Conservation (phyloP, 2,113 vertebrate genomes). For the Chloropsis cyanopogon region DNA sequence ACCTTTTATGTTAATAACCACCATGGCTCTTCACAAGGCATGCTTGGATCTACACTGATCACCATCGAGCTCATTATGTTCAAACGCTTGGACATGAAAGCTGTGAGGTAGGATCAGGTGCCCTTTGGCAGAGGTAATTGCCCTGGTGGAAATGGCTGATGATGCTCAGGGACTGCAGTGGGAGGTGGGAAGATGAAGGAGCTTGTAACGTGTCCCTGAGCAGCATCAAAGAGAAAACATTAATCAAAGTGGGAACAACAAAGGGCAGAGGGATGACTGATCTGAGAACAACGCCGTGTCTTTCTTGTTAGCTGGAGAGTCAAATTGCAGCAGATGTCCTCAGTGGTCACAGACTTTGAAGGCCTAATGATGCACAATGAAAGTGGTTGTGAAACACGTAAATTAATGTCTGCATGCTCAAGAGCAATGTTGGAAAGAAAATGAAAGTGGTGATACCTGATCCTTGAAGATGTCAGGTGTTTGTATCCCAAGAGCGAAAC, state of each 20-base stretch:
- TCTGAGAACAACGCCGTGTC: accelerated
- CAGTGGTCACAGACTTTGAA: not conserved
- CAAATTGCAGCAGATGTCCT: not conserved
- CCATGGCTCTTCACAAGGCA: not conserved
- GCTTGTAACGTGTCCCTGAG: not conserved
- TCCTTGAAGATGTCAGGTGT: not conserved
- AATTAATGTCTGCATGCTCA: not conserved
- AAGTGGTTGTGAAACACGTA: not conserved
- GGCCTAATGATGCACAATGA: not conserved
- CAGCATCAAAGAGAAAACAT: not conserved
- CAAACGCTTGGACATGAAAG: not conserved
- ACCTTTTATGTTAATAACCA: not conserved
- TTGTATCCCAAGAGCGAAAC: not conserved
- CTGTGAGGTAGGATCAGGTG: not conserved
- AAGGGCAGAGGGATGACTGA: not conserved
- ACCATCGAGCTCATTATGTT: not conserved
- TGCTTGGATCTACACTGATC: not conserved
- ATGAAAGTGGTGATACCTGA: not conserved
- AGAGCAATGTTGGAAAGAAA: not conserved
- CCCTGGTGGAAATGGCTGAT: not conserved
- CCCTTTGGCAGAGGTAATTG: not conserved
- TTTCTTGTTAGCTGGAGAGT: not conserved
- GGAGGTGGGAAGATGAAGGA: not conserved
- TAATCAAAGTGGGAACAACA: not conserved
- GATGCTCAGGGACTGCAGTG: not conserved